Percentiles rank a stretch among this genome's conserved stretches.
phyloP scores from a whole-genome alignment of 2,888 invertebrate genomes.

The Drosophila trichaetosa region DNA sequence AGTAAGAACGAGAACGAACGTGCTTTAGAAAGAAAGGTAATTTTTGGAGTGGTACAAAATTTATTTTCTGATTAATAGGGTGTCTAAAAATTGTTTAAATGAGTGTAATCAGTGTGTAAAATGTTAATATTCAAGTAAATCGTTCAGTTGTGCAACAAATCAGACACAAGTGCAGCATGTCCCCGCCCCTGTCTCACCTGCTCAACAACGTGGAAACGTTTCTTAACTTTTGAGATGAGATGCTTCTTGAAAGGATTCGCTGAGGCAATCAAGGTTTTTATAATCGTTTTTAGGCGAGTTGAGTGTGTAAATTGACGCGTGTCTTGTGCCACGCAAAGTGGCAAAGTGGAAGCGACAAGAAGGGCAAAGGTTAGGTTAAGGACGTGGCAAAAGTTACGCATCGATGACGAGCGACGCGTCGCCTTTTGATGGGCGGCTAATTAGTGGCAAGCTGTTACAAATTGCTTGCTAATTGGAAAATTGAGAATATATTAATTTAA shows the following conservation, averaged over 20 bases:
- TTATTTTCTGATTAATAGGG: too few species aligned
- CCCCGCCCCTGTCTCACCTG: not conserved
- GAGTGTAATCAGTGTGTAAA: not conserved
- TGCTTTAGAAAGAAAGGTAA: too few species aligned
- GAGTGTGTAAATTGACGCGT: slow-evolving; percentile 55
- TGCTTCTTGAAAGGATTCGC: slow-evolving; percentile 34
- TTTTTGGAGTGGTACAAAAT: too few species aligned
- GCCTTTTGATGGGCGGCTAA: slow-evolving; percentile 66
- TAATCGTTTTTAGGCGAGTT: slow-evolving; percentile 56
- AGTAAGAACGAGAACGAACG: too few species aligned
- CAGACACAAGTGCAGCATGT: not conserved
- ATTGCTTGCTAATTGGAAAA: slow-evolving; percentile 64
- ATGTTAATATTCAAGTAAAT: not conserved
- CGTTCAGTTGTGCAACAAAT: not conserved
- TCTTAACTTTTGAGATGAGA: not conserved
- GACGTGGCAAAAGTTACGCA: slow-evolving; percentile 50
- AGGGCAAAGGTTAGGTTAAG: slow-evolving; percentile 33
- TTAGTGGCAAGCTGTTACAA: slow-evolving; percentile 58
- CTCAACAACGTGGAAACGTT: not conserved
- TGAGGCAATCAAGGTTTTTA: slow-evolving; percentile 28
- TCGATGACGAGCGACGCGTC: slow-evolving; percentile 49
- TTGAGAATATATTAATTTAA: slow-evolving; percentile 1
- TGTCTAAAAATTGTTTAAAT: not conserved
- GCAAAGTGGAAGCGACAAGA: not conserved
- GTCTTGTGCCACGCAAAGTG: slow-evolving; percentile 5